A percentile compares a stretch with the other conserved stretches of the same genome.
Conservation (phyloP, 2,113 vertebrate species). For the Heterochromis multidens region DNA sequence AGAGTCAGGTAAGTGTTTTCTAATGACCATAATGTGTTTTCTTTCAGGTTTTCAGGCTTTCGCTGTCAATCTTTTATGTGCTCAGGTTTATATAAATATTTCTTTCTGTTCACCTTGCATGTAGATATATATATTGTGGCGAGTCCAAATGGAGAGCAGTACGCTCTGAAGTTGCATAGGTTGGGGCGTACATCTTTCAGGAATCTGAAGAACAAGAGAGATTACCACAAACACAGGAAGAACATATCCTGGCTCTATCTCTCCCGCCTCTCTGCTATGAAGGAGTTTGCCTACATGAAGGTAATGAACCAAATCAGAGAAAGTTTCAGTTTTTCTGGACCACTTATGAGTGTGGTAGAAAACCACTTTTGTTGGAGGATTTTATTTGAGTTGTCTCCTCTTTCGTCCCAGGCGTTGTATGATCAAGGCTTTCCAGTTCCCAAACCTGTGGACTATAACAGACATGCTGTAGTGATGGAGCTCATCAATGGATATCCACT, state of each 20-base stretch:
- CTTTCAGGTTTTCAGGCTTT: neutral
- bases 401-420: constrained; percentile 82
- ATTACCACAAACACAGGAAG: constrained; percentile 93
- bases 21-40: neutral
- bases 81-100: neutral
- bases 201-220: constrained; percentile 94
- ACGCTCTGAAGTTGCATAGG: constrained; percentile 91
- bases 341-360: neutral
- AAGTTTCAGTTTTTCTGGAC: neutral
- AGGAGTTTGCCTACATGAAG: constrained; percentile 99
- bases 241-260: constrained; percentile 97
- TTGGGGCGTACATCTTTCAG: constrained; percentile 94
- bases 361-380: neutral
- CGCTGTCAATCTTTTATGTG: neutral
- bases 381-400: neutral
- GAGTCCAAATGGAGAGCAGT: constrained; percentile 82
- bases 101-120: neutral
- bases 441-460: constrained; percentile 93
- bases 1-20: constrained; percentile 85
- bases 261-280: constrained; percentile 95
- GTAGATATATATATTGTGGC: constrained; percentile 97
- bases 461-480: constrained; percentile 95
- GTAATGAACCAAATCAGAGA: constrained; percentile 63
- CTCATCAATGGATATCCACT: constrained; percentile 92
- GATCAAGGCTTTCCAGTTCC: constrained; percentile 94